Conservation (phyloP, 2,888 invertebrate genomes). For the Amblyjoppa proteus region DNA sequence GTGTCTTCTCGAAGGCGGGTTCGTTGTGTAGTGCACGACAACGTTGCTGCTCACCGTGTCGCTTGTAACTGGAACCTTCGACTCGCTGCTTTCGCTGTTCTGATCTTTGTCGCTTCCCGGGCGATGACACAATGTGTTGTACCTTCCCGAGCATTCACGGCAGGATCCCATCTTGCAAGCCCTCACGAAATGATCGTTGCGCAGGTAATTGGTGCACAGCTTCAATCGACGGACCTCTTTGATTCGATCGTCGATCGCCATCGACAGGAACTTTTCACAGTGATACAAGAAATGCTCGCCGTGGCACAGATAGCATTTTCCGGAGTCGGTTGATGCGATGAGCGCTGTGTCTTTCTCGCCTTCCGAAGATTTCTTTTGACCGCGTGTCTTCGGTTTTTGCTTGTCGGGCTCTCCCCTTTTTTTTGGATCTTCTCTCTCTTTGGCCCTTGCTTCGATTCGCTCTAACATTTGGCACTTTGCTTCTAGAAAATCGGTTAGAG, state of each 20-base stretch:
- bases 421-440: constrained; percentile 19
- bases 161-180: constrained; percentile 58
- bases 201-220: constrained; percentile 55
- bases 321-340: constrained; percentile 18
- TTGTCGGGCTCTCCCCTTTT: constrained; percentile 20
- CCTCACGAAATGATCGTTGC: constrained; percentile 59
- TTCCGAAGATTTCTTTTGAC: neutral
- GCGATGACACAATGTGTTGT: constrained; percentile 62
- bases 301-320: constrained; percentile 53
- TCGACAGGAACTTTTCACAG: constrained; percentile 53
- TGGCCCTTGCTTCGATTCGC: constrained; percentile 49
- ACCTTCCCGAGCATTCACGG: constrained; percentile 51
- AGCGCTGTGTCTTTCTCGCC: constrained; percentile 5
- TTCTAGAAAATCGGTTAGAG: constrained; percentile 58
- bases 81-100: neutral
- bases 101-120: neutral
- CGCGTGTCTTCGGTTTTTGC: constrained; percentile 25
- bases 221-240: constrained; percentile 44
- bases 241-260: constrained; percentile 52
- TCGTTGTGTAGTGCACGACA: constrained; percentile 36
- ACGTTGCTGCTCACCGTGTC: constrained; percentile 35
- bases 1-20: neutral
- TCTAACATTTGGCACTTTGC: constrained; percentile 65
- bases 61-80: neutral
- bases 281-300: constrained; percentile 59